Base-by-base conservation (phyloP, 2,888 invertebrate species). In the Eremobia ochroleuca region DNA sequence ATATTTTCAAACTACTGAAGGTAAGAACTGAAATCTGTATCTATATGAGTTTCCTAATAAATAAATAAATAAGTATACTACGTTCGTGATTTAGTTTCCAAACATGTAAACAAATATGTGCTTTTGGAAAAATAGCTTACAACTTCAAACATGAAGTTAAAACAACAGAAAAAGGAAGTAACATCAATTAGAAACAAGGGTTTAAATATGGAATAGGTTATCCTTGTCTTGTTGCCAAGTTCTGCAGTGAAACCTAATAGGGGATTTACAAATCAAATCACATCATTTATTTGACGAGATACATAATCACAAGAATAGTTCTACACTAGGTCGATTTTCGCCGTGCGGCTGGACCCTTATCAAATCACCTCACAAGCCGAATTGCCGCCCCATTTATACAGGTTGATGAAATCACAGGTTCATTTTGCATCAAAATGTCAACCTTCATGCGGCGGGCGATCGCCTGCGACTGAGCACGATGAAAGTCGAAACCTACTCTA, bases 381-480 rank as follows among this genome's bases (percentile, higher is more conserved):
- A 58, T 28, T 13, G n/a, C 28, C 55, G 28, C 55, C 55, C 55
- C 4, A 55, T 28, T 55, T 55, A 55, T 28, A 28, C 55, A 55
- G n/a, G 55, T n/a, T 5, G n/a, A 28, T 28, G 15, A 28, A 58
- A 28, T n/a, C n/a, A 52, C 52, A 52, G 52, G 59, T 59, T 59
- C 8, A 31, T 59, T 59, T 31, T 31, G 31, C 59, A 31, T 31
- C 18, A 18, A 59, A 59, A 59, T 59, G 1, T 59, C 31, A 3
- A 77, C 82, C 43, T 34, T n/a, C 64, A 58, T n/a, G 31, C 55
- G 55, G 70, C 43, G 70, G 70, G 58, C 28, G 73, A 68, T 83
- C 77, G 82, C 81, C 85, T 82, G 80, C 76, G 85, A 80, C 82
- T 86, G 79, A 85, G 31, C 1, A 52, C 52, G 52, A n/a, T n/a